Evolutionary conservation across 1,140 invertebrate genomes (phyloP), one percentile per base, ranked within the genome.

Genomic region (Planococcus citri): DNA sequence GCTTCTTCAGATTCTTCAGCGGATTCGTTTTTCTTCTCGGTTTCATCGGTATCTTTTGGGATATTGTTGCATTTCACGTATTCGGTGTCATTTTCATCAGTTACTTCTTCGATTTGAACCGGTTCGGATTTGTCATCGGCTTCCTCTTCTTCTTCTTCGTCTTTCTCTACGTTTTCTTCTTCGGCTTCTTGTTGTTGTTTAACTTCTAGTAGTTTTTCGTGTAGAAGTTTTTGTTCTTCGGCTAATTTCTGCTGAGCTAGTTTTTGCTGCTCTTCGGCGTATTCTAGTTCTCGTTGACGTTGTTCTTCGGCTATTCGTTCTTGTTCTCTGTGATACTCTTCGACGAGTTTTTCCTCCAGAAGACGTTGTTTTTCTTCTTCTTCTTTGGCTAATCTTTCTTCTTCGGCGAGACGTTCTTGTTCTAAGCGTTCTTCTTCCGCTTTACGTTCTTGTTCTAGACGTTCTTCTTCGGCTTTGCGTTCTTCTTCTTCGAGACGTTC

Each of bases 151-250:
- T 27, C 60, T 25, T 64, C 22, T 64, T 64, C 60, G 60, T 24
- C 20, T 20, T 64, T 20, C 24, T 25, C 60, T 24, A 21, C 60
- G 6, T 58, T 22, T 58, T n/a, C 51, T 64, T 64, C 60, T 27
- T 64, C 60, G 60, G 22, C 22, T 64, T 64, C 60, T 64, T 64
- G 60, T 27, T 64, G 60, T 9, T 64, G 60, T 20, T 64, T 24
- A 9, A 64, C 17, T 64, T 64, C 60, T 21, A 64, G 2, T 20
- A 64, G 20, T 64, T 64, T 64, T 2, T 64, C 60, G 17, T 64
- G 60, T 4, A 64, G 20, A 17, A 64, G 9, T 22, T 25, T 2
- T 27, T 64, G 60, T 27, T 64, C 60, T 20, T 64, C 60, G 22
- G 25, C 22, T 27, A 64, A 17, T 64, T 64, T 64, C 20, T 64